A percentile compares a stretch with the other conserved stretches of the same genome.
These are phyloP conservation scores for Drosophila repleta DNA, from an alignment of 1,140 invertebrate species.

Conservation along the genomic window DNA sequence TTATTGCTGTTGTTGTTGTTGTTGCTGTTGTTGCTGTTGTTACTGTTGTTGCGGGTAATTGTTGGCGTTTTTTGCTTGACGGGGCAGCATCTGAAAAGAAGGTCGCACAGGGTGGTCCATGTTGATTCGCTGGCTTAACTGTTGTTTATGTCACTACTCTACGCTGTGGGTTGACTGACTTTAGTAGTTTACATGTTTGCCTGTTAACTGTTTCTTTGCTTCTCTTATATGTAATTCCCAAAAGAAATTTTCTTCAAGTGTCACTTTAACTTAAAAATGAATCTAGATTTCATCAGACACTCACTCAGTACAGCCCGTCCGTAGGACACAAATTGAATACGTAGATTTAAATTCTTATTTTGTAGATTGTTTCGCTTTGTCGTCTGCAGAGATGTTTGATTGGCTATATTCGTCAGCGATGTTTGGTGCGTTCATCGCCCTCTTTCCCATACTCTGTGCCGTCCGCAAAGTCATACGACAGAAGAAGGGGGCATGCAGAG, in stretches of 20 bases:
- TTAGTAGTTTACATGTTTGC: background rate
- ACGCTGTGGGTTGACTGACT: background rate
- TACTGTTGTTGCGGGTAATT: slow-evolving; percentile 72
- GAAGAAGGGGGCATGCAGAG: background rate
- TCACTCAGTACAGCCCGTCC: background rate
- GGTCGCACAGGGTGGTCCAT: slow-evolving; percentile 78
- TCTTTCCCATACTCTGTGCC: background rate
- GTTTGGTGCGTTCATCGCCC: slow-evolving; percentile 1
- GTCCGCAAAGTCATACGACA: background rate
- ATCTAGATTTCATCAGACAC: background rate
- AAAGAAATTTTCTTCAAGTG: too few species aligned
- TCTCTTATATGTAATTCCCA: too few species aligned
- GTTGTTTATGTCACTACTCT: slow-evolving; percentile 31
- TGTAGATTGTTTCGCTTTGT: background rate
- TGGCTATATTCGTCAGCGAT: slow-evolving; percentile 3
- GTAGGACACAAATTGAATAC: background rate
- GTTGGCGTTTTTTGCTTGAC: slow-evolving; percentile 67
- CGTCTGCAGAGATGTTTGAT: background rate
- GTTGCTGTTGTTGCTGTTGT: slow-evolving; percentile 35
- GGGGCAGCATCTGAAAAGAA: slow-evolving; percentile 72
- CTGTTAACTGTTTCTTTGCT: background rate
- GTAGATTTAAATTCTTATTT: background rate
- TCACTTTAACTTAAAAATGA: background rate
- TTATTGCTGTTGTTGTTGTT: slow-evolving; percentile 52
- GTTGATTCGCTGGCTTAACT: slow-evolving; percentile 43